Evolutionary conservation across 2,113 vertebrate species (phyloP).

Genomic region (Gymnobelideus leadbeateri): DNA sequence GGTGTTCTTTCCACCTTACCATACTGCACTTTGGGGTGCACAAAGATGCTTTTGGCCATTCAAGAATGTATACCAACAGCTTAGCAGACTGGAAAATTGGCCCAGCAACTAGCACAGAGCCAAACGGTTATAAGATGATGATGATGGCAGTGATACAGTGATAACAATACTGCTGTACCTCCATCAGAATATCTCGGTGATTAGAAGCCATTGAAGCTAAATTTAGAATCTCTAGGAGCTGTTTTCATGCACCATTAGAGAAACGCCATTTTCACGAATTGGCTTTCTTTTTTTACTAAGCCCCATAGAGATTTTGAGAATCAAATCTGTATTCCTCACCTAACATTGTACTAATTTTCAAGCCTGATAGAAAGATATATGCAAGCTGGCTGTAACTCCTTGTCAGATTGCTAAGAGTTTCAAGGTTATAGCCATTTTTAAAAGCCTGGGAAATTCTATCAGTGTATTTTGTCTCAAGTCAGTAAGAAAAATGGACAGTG

Average conservation of each 20-base stretch:
- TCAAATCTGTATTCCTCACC: neutral
- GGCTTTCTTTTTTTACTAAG: neutral
- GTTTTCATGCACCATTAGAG: neutral
- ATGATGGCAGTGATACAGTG: neutral
- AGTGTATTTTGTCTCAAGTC: neutral
- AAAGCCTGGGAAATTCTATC: slow-evolving; percentile 42
- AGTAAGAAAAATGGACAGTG: neutral
- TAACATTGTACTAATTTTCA: neutral
- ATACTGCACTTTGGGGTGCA: neutral
- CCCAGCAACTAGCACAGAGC: neutral
- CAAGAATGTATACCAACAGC: neutral
- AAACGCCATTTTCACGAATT: neutral
- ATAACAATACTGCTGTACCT: slow-evolving; percentile 23
- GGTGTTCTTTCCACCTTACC: neutral
- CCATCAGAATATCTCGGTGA: slow-evolving; percentile 22
- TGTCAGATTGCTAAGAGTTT: slow-evolving; percentile 3
- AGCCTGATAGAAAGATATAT: slow-evolving; percentile 45
- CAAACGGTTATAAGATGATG: neutral
- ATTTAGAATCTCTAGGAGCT: slow-evolving; percentile 16
- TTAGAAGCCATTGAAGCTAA: slow-evolving; percentile 57
- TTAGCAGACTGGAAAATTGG: neutral
- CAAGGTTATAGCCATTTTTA: slow-evolving; percentile 54
- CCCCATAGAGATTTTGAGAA: neutral
- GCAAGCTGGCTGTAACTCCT: neutral
- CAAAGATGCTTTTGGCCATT: neutral